Evolutionary conservation across 2,797 vertebrate genomes (phyloP).

Genomic region (Myiothlypis chrysogaster): DNA sequence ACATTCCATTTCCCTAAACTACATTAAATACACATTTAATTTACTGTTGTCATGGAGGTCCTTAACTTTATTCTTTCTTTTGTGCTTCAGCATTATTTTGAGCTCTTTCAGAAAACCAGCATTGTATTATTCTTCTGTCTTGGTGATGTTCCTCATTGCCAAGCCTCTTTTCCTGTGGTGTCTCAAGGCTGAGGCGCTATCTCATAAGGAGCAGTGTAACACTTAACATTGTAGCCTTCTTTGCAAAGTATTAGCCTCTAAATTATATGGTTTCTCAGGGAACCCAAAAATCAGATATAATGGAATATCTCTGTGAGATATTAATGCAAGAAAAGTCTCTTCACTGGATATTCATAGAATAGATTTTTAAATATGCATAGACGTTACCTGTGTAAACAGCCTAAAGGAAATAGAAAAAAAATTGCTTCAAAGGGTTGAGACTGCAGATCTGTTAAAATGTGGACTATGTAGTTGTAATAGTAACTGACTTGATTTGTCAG

Average conservation of each 20-base stretch:
- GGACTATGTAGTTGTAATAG: neutral
- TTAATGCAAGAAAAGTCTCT: neutral
- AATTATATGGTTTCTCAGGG: neutral
- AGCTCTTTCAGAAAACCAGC: conserved; percentile 39
- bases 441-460: neutral
- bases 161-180: neutral
- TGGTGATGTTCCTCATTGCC: neutral
- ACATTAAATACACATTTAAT: neutral
- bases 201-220: neutral
- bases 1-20: neutral
- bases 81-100: conserved; percentile 21
- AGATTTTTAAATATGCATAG: neutral
- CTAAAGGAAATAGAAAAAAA: neutral
- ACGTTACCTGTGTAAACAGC: neutral
- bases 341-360: neutral
- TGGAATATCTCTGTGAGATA: neutral
- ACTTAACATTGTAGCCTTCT: neutral
- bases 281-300: neutral
- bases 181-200: neutral
- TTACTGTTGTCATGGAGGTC: neutral
- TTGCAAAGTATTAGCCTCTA: neutral
- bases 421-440: neutral
- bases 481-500: neutral
- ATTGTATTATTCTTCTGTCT: neutral
- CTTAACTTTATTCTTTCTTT: neutral